Conservation (phyloP, 2,888 invertebrate species). For the Philonicus albiceps region DNA sequence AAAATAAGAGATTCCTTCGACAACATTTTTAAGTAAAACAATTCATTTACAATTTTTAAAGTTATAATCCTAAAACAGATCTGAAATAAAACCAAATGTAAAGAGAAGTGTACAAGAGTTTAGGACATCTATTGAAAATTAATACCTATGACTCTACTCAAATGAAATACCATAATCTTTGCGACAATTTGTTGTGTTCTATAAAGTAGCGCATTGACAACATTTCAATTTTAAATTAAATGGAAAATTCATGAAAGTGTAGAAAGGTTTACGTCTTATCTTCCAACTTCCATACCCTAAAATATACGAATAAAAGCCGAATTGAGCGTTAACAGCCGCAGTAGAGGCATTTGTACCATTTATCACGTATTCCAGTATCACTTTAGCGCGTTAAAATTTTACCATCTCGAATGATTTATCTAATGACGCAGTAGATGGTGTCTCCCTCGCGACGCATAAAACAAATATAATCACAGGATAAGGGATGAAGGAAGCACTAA, state of each 20-base stretch:
- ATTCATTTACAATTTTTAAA: no score
- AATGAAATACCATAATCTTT: no score
- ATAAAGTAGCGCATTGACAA: neutral
- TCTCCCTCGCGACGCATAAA: conserved; percentile 16
- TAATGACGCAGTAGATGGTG: neutral
- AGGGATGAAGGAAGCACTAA: conserved; percentile 33
- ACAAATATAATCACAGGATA: conserved; percentile 38
- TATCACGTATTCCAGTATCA: conserved; percentile 27
- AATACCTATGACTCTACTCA: no score
- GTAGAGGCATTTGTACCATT: neutral
- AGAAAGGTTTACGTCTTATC: neutral
- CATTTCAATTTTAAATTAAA: neutral
- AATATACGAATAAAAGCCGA: neutral
- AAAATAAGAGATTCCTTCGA: no score
- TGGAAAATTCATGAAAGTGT: neutral
- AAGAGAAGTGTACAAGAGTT: no score
- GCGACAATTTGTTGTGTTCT: no score
- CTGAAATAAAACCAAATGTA: no score
- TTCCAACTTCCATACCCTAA: neutral
- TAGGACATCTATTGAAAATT: no score
- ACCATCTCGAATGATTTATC: conserved; percentile 22
- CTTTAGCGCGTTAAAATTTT: conserved; percentile 25
- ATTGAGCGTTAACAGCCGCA: neutral
- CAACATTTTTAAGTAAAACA: no score
- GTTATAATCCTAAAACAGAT: no score